Evolutionary conservation across 2,797 vertebrate genomes (phyloP).

Genomic region (Crypturellus tataupa): DNA sequence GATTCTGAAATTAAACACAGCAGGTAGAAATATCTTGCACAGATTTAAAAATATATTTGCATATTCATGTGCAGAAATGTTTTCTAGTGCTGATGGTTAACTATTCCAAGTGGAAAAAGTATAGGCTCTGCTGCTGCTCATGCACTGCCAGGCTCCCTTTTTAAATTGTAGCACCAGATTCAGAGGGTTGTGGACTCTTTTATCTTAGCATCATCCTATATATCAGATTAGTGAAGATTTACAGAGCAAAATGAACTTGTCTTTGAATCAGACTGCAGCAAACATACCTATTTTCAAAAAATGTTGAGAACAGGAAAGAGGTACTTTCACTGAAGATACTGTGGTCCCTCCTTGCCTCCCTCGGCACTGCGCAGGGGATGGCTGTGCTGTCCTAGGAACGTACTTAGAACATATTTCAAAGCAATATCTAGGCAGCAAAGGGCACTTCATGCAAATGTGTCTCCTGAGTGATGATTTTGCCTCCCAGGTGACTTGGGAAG

Average conservation of each 20-base stretch:
- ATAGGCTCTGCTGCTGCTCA: neutral
- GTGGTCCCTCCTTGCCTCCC: neutral
- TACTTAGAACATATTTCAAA: constrained; percentile 6
- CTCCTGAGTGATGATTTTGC: constrained; percentile 39
- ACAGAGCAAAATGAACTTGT: neutral
- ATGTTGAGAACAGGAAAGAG: neutral
- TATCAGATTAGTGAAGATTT: neutral
- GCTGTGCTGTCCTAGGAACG: neutral
- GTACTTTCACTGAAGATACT: neutral
- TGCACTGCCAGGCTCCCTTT: neutral
- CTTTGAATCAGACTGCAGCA: neutral
- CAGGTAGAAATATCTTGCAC: constrained; percentile 29
- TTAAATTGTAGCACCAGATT: neutral
- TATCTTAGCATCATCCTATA: neutral
- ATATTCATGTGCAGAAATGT: constrained; percentile 39
- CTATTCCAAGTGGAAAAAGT: constrained; percentile 27
- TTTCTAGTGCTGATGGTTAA: constrained; percentile 12
- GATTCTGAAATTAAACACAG: constrained; percentile 57
- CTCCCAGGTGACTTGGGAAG: constrained; percentile 29
- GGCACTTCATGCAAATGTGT: constrained; percentile 41
- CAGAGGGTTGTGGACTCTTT: neutral
- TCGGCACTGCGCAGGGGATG: neutral
- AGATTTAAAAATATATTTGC: constrained; percentile 1
- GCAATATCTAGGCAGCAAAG: constrained; percentile 34
- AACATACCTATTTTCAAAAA: neutral